Base-by-base conservation (phyloP, 1,140 invertebrate genomes). In the Pseudomyrmex sp. region DNA sequence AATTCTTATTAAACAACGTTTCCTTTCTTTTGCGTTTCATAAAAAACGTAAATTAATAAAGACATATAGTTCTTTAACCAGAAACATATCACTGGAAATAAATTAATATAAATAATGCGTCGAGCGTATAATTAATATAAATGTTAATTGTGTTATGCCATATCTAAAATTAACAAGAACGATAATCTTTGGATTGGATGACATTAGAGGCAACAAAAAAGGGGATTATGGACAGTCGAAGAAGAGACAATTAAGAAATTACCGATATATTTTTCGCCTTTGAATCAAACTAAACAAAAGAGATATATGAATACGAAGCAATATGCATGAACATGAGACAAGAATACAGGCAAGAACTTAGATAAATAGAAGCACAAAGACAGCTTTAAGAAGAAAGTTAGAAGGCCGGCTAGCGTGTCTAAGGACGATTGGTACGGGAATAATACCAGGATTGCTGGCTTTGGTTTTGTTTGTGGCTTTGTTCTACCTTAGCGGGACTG, bases 391-490 rank as follows among this genome's bases (percentile, higher is more conserved):
- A 73, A 87, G 74, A 86, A 70, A 88, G 77, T 86, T 84, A 84
- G 85, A 91, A 93, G 94, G 93, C 94, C 92, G 94, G 94, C 94
- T 94, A 94, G 94, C 94, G 93, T 94, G 94, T 94, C 94, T 94
- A 94, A 85, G 94, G 93, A 92, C 93, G 94, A 90, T 93, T 91
- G 92, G 91, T 91, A 87, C 93, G 93, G 92, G 93, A 93, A 90
- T 94, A 94, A 84, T 91, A 94, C 93, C 93, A 94, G 92, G 93
- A 94, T 91, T 94, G 93, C 77, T 93, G 90, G 89, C 86, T 92
- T 90, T 93, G 92, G 92, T 88, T 93, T 92, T 93, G 91, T 86
- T 76, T 89, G 84, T 89, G 90, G 82, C 88, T 86, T 61, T 87
- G 88, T 56, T 94, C 93, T 94, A 94, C 94, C 94, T 94, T 94